Conservation (phyloP, 2,888 invertebrate species). For the Ennomos quercinarius region DNA sequence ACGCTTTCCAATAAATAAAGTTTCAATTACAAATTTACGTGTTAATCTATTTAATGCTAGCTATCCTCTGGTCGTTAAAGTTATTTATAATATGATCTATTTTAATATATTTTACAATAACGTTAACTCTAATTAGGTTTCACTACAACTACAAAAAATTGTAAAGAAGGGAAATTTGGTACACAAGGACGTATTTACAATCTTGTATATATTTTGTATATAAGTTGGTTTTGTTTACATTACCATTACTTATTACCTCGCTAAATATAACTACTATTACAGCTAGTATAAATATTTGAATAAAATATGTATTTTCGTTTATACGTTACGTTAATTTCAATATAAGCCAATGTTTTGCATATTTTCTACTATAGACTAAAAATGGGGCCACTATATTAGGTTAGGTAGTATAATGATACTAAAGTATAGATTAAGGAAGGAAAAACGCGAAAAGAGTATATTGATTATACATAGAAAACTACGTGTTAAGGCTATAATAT, state of each 20-base stretch:
- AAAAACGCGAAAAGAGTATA: conserved; percentile 65
- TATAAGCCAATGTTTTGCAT: conserved; percentile 67
- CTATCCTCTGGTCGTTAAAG: conserved; percentile 21
- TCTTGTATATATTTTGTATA: conserved; percentile 79
- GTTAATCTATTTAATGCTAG: conserved; percentile 11
- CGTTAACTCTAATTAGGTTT: conserved; percentile 22
- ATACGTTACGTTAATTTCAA: conserved; percentile 54
- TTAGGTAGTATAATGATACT: conserved; percentile 44
- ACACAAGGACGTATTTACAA: conserved; percentile 77
- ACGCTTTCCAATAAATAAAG: conserved; percentile 9
- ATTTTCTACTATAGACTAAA: conserved; percentile 52
- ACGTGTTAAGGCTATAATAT: conserved; percentile 47
- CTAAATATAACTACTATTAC: conserved; percentile 72
- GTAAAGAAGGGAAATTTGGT: conserved; percentile 84
- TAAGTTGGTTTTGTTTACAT: conserved; percentile 67
- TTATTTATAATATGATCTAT: conserved; percentile 19
- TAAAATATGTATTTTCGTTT: conserved; percentile 74
- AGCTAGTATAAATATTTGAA: conserved; percentile 82
- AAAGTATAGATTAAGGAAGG: conserved; percentile 59
- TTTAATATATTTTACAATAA: conserved; percentile 22
- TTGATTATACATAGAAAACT: conserved; percentile 49
- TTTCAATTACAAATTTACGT: background rate
- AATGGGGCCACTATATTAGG: conserved; percentile 59
- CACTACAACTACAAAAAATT: conserved; percentile 78
- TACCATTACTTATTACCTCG: conserved; percentile 58